Evolutionary conservation across 2,113 vertebrate genomes (phyloP), one percentile per base, ranked within the genome.

Genomic region (Pollachius pollachius): DNA sequence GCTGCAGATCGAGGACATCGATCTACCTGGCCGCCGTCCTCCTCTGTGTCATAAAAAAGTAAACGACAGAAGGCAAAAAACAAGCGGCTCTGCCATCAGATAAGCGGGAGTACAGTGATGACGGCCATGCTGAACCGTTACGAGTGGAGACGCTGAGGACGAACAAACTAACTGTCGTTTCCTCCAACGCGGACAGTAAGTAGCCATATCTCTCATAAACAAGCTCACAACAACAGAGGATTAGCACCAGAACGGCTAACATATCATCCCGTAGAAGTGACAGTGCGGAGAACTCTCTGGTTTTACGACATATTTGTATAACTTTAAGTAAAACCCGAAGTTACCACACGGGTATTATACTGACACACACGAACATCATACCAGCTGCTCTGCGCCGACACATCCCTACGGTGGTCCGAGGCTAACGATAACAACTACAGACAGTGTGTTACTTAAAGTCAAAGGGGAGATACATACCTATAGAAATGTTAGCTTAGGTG

Each of bases 1-100:
- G 62, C 76, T 76, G 75, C 61, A 84, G 64, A 90, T 89, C 84
- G 85, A 90, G 90, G 88, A 87, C 90, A 85, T 64, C 74, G 78
- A 78, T 81, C 77, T 65, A 37, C 65, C 62, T 78, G 74, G 85
- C 84, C 84, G 81, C 78, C 68, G 70, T 86, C 65, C 71, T 70
- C 79, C 71, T 69, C 79, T 77, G 72, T 75, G 77, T 25, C 63
- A 84, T 76, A 65, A 79, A 80, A 87, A 87, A 89, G 80, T 87
- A 83, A 78, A 78, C 75, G 68, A 64, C 67, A 78, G 70, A 76
- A 69, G 61, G 77, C 54, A 27, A 84, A 69, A 81, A 88, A 74
- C 79, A 3, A 76, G 74, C 72, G 79, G 76, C 61, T 65, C 58
- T 59, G 30, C 74, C 34, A 34, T 52, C 79, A 65, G 80, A 80